phyloP scores from a whole-genome alignment of 2,888 invertebrate species.

The Campoletis raptor region DNA sequence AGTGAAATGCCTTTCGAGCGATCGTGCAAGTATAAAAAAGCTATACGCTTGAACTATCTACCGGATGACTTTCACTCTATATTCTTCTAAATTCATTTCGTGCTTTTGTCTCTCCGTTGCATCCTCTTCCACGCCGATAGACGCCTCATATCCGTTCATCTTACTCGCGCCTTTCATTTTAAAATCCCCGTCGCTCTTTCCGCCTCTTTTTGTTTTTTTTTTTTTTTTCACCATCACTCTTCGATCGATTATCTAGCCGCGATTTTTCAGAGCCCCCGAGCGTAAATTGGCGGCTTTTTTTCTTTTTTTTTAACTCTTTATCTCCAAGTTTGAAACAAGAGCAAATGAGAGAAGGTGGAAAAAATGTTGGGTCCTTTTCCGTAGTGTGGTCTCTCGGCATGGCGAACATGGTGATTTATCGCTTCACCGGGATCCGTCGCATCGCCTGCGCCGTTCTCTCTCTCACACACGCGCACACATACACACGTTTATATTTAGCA shows the following conservation, averaged over 20 bases:
- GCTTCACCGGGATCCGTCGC: conserved; percentile 73
- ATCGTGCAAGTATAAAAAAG: too few relatives aligned
- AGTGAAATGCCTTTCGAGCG: too few relatives aligned
- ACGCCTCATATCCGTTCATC: too few relatives aligned
- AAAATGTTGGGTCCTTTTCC: conserved; percentile 27
- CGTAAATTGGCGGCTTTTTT: conserved; percentile 14
- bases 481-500: conserved; percentile 79
- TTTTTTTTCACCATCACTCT: neutral
- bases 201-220: neutral
- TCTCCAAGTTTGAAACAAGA: neutral
- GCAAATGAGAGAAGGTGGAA: neutral
- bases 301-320: neutral
- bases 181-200: too few relatives aligned
- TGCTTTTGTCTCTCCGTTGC: too few relatives aligned
- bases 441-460: conserved; percentile 58
- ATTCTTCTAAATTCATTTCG: too few relatives aligned
- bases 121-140: too few relatives aligned
- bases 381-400: conserved; percentile 64
- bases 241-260: conserved; percentile 4
- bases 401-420: conserved; percentile 76
- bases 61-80: too few relatives aligned
- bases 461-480: conserved; percentile 23
- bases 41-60: too few relatives aligned
- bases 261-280: conserved; percentile 11
- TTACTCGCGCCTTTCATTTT: too few relatives aligned